Base-by-base conservation (phyloP, 2,113 vertebrate genomes). In the human region DNA sequence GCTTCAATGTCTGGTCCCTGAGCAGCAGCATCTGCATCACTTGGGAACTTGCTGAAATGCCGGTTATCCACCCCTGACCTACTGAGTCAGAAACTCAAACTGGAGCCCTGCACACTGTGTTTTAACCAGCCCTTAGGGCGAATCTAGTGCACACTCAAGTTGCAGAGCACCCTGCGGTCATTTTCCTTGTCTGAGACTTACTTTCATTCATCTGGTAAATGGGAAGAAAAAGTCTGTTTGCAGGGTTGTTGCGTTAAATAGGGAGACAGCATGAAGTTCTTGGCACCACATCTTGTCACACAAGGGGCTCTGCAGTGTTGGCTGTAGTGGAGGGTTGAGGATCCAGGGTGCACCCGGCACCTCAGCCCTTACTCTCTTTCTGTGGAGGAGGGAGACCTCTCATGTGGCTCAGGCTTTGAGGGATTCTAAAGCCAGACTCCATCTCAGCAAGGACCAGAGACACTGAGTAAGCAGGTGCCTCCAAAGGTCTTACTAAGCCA, bases 71-170 rank as follows among this genome's bases (percentile, higher is more conserved):
- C 4, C 38, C 64, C 32, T 64, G n/a, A 23, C 5, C 52, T 1
- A 38, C 32, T 2, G 25, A n/a, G n/a, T 93, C 43, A 35, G 66
- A 78, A 76, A 64, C 38, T 30, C 38, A 22, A 13, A 12, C 8
- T 0, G 18, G 45, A 52, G 32, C 13, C 72, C 78, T 22, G n/a
- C 1, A 13, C 5, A 25, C 57, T 6, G 20, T 16, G 22, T 48
- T 59, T 35, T 20, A 38, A 8, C 57, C 13, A 78, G 25, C 25
- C 10, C 35, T 5, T 22, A 1, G 4, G 52, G 13, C 0, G 8
- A 40, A 2, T 7, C 83, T 8, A 7, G 23, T 8, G 4, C 2
- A 25, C 0, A 0, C 8, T 40, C 9, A 59, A 12, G 40, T 23
- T 80, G 55, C 45, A 30, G 38, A 32, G 27, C n/a, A 13, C 61